phyloP scores from a whole-genome alignment of 2,113 vertebrate species.

The Hemibagrus wyckioides region DNA sequence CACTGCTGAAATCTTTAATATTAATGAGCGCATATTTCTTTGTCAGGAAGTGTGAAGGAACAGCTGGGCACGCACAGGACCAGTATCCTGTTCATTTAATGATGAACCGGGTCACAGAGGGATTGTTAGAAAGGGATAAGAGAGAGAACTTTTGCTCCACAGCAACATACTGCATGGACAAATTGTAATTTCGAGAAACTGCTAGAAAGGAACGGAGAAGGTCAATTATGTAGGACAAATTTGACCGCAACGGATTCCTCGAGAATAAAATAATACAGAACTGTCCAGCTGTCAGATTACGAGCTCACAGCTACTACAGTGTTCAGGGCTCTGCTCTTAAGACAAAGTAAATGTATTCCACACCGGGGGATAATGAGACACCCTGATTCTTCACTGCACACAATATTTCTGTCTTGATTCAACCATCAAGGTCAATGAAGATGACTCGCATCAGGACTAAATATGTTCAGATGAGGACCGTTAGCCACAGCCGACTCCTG shows the following conservation, averaged over 20 bases:
- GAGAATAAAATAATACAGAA: neutral
- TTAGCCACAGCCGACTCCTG: neutral
- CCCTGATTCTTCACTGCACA: neutral
- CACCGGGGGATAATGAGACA: neutral
- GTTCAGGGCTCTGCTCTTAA: neutral
- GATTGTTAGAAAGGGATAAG: constrained; percentile 10
- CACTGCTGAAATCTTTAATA: constrained; percentile 49
- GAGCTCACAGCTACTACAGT: neutral
- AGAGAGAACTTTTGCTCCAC: constrained; percentile 6
- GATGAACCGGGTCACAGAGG: constrained; percentile 14
- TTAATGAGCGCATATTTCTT: constrained; percentile 56
- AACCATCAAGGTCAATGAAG: neutral
- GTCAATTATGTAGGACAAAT: neutral
- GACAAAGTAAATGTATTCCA: neutral
- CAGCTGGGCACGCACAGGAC: constrained; percentile 41
- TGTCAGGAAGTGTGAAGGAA: constrained; percentile 44
- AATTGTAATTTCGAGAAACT: neutral
- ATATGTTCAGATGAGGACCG: too few species aligned
- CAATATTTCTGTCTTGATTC: neutral
- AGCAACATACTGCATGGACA: neutral
- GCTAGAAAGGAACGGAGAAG: neutral
- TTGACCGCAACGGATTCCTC: neutral
- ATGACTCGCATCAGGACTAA: neutral
- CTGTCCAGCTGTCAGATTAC: neutral
- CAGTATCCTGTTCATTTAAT: constrained; percentile 22